Base-by-base conservation (phyloP, 2,888 invertebrate genomes). In the Panorpa germanica region DNA sequence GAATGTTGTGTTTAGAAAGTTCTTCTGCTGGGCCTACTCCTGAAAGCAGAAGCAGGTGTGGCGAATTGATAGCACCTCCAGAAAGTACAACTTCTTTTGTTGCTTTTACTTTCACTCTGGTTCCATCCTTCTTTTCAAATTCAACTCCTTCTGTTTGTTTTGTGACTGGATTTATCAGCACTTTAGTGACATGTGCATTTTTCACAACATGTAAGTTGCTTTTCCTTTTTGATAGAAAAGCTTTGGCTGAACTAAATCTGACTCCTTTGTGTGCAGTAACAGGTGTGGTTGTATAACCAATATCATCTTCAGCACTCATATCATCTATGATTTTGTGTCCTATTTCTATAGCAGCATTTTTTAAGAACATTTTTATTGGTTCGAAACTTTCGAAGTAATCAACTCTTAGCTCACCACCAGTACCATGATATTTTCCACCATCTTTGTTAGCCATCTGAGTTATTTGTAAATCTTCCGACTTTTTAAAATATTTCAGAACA, bases 171-270 rank as follows among this genome's bases (percentile, higher is more conserved):
- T 69, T 59, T 28, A 70, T 54, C 14, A 61, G 40, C 14, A 70
- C 44, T 35, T 55, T 55, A 16, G 52, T 52, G 7, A 61, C 68
- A 10, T 52, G 40, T 2, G 63, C 55, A 37, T 62, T 50, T 35
- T 65, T 65, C 35, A 58, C 51, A 2, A 59, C 42, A 32, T 48
- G 43, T 11, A 59, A 38, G 38, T 57, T 17, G 39, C 35, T 16
- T 56, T 48, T 4, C 52, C 43, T 42, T 49, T 55, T 1, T 40
- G 35, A 40, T 59, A 73, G 25, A n/a, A n/a, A n/a, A n/a, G 63
- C 61, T 39, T 57, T 60, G 2, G 61, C 59, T 3, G 63, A 57
- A 37, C 63, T 63, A 33, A 56, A 49, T 34, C 65, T 48, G 5
- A 44, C 39, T 1, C 64, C 65, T 17, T 52, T 44, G 39, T 57